phyloP scores from a whole-genome alignment of 2,113 vertebrate species.

The Sapayoa aenigma region DNA sequence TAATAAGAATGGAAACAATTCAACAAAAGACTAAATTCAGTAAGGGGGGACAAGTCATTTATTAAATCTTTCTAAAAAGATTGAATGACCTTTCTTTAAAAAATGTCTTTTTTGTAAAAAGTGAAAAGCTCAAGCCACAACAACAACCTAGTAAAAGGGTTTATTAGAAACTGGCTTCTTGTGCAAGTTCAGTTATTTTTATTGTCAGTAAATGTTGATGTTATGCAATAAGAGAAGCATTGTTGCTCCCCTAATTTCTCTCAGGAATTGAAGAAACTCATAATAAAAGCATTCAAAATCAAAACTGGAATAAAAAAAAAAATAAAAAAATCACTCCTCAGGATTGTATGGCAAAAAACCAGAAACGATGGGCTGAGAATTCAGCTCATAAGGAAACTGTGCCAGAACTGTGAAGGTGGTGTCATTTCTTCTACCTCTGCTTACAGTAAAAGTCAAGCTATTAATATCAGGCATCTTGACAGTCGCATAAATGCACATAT shows the following conservation, averaged over 20 bases:
- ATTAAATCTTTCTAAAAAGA: constrained; percentile 58
- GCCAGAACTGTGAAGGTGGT: constrained; percentile 15
- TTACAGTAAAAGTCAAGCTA: constrained; percentile 40
- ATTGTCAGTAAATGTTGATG: constrained; percentile 1
- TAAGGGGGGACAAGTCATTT: constrained; percentile 41
- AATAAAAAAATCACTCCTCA: neutral
- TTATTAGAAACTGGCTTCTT: constrained; percentile 23
- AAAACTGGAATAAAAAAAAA: neutral
- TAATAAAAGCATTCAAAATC: constrained; percentile 19
- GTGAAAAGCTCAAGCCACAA: constrained; percentile 25
- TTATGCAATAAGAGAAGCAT: constrained; percentile 13
- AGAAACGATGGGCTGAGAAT: neutral
- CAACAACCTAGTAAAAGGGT: constrained; percentile 15
- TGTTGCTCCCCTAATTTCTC: constrained; percentile 23
- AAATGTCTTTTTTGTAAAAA: neutral
- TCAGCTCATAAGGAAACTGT: neutral
- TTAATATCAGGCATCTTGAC: constrained; percentile 31
- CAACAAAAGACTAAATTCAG: constrained; percentile 60
- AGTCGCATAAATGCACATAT: neutral
- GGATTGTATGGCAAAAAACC: neutral
- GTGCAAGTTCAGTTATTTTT: constrained; percentile 33
- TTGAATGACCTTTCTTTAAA: constrained; percentile 51
- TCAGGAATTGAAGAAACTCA: neutral
- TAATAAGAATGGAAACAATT: constrained; percentile 60
- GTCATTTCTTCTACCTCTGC: constrained; percentile 29